phyloP scores from a whole-genome alignment of 1,140 invertebrate genomes.

The Stenopsyche tienmushanensis region DNA sequence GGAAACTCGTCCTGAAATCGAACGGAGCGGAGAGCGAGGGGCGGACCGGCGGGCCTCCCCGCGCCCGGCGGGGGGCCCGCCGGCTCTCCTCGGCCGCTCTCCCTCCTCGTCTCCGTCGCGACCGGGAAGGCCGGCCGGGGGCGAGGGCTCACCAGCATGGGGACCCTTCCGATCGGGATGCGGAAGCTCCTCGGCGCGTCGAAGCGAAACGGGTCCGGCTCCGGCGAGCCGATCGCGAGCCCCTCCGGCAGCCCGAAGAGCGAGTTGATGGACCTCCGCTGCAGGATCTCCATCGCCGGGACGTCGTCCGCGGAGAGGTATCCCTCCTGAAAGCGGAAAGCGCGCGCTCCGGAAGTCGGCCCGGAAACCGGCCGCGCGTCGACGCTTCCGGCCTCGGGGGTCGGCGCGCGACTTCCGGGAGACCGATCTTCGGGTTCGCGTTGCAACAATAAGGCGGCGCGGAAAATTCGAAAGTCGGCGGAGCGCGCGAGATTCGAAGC shows the following conservation, averaged over 20 bases:
- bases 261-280: conserved; percentile 56
- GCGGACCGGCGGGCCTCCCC: too few relatives aligned
- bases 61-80: too few relatives aligned
- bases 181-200: conserved; percentile 11
- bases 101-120: neutral
- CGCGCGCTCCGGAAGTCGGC: too few relatives aligned
- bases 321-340: conserved; percentile 29
- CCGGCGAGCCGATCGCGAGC: conserved; percentile 39
- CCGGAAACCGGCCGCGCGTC: too few relatives aligned
- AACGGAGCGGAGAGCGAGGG: neutral
- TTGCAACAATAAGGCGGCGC: too few relatives aligned
- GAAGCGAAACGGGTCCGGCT: neutral
- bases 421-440: too few relatives aligned
- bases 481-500: too few relatives aligned
- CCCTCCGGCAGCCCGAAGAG: conserved; percentile 42
- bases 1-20: conserved; percentile 43
- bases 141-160: conserved; percentile 10
- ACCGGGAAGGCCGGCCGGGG: neutral
- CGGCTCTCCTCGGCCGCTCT: too few relatives aligned
- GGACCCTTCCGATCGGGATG: conserved; percentile 15
- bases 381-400: too few relatives aligned
- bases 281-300: conserved; percentile 48
- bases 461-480: too few relatives aligned
- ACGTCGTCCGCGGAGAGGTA: conserved; percentile 27
- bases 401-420: too few relatives aligned